phyloP scores from a whole-genome alignment of 2,113 vertebrate species.

The Montifringilla adamsi region DNA sequence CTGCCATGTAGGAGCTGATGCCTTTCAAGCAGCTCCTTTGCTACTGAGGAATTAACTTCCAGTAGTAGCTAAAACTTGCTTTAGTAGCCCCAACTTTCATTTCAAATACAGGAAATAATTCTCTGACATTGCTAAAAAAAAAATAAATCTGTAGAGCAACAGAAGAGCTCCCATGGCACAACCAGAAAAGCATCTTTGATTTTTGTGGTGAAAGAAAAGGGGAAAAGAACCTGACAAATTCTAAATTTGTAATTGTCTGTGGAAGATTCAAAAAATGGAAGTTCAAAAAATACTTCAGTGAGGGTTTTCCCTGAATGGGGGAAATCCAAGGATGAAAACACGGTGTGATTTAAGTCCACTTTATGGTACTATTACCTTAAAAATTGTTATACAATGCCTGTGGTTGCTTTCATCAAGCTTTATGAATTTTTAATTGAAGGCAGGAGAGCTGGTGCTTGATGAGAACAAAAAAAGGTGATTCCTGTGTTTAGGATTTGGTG shows the following conservation, averaged over 20 bases:
- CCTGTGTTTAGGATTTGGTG: background rate
- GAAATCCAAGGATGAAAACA: background rate
- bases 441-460: background rate
- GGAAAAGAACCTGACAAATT: background rate
- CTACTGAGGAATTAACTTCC: background rate
- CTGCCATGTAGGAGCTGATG: background rate
- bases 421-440: background rate
- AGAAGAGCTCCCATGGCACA: background rate
- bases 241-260: background rate
- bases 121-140: background rate
- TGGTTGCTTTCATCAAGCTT: background rate
- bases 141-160: background rate
- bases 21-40: background rate
- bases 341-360: background rate
- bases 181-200: background rate
- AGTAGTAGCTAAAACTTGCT: background rate
- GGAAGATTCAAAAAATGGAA: background rate
- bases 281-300: background rate
- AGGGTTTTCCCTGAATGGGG: background rate
- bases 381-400: background rate
- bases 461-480: background rate
- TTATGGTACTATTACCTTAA: background rate
- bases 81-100: background rate
- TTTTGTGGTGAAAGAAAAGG: background rate
- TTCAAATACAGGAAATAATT: background rate